These are phyloP conservation scores for Glomeris marginata DNA, from an alignment of 2,888 invertebrate species.

Conservation along the genomic window DNA sequence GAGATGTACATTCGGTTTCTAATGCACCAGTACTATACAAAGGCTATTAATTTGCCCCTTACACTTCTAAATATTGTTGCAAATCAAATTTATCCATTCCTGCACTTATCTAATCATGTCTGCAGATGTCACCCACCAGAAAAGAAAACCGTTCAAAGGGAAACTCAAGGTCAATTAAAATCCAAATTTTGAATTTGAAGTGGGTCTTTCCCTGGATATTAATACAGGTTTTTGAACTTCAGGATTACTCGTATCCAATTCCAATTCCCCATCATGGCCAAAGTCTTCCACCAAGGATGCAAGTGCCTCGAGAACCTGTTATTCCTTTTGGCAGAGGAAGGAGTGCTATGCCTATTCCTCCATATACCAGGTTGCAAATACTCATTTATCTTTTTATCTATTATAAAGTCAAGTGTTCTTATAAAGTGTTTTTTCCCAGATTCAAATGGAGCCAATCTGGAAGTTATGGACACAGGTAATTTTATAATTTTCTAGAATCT, in stretches of 20 bases:
- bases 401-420: too few species aligned
- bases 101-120: too few species aligned
- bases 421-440: slow-evolving; percentile 7
- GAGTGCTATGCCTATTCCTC: background rate
- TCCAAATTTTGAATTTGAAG: background rate
- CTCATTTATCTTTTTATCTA: background rate
- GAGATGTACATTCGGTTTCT: too few species aligned
- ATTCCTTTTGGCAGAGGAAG: slow-evolving; percentile 7
- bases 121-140: background rate
- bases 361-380: background rate
- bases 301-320: slow-evolving; percentile 1
- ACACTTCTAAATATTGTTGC: too few species aligned
- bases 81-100: too few species aligned
- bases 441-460: slow-evolving; percentile 10
- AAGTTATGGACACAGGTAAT: too few species aligned
- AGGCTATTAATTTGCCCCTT: too few species aligned
- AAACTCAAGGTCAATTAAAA: background rate
- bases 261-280: slow-evolving; percentile 5
- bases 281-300: slow-evolving; percentile 8
- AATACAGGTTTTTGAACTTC: background rate
- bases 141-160: background rate
- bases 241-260: slow-evolving; percentile 8
- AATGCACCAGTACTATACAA: too few species aligned
- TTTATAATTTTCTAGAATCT: too few species aligned
- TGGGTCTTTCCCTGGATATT: too few species aligned